These are phyloP conservation scores for Scarus forsteni DNA, from an alignment of 2,797 vertebrate genomes.

Conservation along the genomic window DNA sequence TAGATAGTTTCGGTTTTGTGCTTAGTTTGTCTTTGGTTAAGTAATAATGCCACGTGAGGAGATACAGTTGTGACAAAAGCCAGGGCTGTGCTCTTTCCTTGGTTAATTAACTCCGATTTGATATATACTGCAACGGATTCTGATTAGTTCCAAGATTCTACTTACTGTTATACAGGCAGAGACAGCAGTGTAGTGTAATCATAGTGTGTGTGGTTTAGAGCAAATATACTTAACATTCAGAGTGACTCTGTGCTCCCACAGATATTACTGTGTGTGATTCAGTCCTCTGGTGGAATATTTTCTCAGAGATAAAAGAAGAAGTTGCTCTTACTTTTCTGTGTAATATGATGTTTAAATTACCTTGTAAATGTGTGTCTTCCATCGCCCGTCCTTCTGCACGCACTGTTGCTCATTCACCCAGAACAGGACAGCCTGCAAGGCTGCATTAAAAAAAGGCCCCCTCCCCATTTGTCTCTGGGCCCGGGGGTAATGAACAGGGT, in stretches of 20 bases:
- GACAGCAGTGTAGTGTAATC: too few species aligned
- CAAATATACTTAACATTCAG: slow-evolving; percentile 14
- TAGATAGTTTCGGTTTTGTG: too few species aligned
- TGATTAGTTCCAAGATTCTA: background rate
- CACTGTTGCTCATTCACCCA: slow-evolving; percentile 53
- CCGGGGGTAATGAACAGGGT: slow-evolving; percentile 79
- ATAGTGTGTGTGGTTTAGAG: background rate
- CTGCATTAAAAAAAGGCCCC: slow-evolving; percentile 63
- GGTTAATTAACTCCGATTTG: background rate
- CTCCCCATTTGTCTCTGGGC: slow-evolving; percentile 74
- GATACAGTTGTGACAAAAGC: too few species aligned
- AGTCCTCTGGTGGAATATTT: slow-evolving; percentile 19
- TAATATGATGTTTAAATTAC: slow-evolving; percentile 30
- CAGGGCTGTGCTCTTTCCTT: too few species aligned
- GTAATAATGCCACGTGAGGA: too few species aligned
- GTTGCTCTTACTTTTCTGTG: slow-evolving; percentile 23
- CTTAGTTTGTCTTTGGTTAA: too few species aligned
- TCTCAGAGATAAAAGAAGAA: slow-evolving; percentile 1
- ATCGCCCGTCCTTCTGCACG: slow-evolving; percentile 29
- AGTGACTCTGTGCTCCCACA: slow-evolving; percentile 14
- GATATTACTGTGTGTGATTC: background rate
- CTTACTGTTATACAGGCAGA: background rate
- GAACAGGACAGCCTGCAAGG: slow-evolving; percentile 51
- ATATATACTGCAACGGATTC: background rate
- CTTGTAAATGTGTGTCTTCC: slow-evolving; percentile 21